Conservation (phyloP, 1,140 invertebrate genomes). For the Diplogasteroides magnus region DNA sequence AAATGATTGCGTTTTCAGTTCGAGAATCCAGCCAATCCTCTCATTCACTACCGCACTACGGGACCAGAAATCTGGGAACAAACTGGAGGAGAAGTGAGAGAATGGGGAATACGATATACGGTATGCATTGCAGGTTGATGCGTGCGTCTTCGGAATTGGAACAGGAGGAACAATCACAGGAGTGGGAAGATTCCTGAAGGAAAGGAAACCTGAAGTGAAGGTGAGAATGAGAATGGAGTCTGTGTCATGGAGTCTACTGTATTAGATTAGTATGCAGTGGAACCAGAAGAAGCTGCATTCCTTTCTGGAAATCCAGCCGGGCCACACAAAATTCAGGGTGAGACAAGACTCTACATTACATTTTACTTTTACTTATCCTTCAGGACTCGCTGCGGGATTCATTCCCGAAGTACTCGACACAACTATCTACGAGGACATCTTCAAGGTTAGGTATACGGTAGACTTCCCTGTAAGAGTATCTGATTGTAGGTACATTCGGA, state of each 20-base stretch:
- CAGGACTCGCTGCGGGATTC: slow-evolving; percentile 48
- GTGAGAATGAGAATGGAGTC: neutral
- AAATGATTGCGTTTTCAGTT: slow-evolving; percentile 13
- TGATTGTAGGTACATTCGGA: slow-evolving; percentile 51
- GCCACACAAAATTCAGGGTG: slow-evolving; percentile 51
- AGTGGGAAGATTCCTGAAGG: slow-evolving; percentile 28
- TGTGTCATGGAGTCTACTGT: no score
- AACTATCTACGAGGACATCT: slow-evolving; percentile 42
- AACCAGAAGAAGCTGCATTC: slow-evolving; percentile 46
- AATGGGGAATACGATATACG: neutral
- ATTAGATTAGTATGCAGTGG: slow-evolving; percentile 31
- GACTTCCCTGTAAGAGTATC: no score
- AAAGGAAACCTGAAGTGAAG: slow-evolving; percentile 32
- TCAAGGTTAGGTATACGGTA: no score
- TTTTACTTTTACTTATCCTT: neutral
- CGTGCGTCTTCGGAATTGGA: slow-evolving; percentile 26
- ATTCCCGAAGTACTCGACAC: slow-evolving; percentile 44
- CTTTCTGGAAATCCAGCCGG: slow-evolving; percentile 38
- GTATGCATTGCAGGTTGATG: slow-evolving; percentile 6
- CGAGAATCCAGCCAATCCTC: slow-evolving; percentile 25
- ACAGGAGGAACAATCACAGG: slow-evolving; percentile 35
- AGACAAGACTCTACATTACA: slow-evolving; percentile 10
- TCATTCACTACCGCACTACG: slow-evolving; percentile 30
- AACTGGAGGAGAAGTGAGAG: slow-evolving; percentile 27
- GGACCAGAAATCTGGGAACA: slow-evolving; percentile 38